Percentiles rank a stretch among this genome's conserved stretches.
Conservation (phyloP, 2,113 vertebrate species). For the Siniperca knerii region DNA sequence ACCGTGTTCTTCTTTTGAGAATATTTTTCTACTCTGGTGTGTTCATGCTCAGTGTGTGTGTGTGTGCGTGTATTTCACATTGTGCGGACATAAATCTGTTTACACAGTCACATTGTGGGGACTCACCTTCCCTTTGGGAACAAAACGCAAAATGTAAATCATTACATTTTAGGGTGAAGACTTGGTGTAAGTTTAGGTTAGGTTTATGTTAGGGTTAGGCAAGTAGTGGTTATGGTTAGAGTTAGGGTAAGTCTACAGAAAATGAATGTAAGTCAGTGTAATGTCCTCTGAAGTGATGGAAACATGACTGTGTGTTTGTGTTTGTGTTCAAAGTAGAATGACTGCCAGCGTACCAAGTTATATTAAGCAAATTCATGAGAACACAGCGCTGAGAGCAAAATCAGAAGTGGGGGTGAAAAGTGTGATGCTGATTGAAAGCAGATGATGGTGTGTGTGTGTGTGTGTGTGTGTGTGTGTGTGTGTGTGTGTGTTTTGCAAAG, state of each 20-base stretch:
- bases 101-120: no score
- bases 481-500: constrained; percentile 10
- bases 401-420: constrained; percentile 8
- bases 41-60: background rate
- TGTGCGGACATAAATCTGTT: no score
- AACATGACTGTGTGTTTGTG: background rate
- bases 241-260: no score
- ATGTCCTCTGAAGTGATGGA: no score
- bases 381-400: background rate
- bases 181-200: no score
- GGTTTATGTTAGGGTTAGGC: no score
- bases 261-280: no score
- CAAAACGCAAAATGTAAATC: no score
- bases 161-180: no score
- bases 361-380: constrained; percentile 40
- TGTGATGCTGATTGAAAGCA: constrained; percentile 56
- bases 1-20: background rate
- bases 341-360: constrained; percentile 24
- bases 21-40: background rate
- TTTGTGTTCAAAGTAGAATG: constrained; percentile 5
- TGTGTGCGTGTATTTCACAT: background rate
- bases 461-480: background rate
- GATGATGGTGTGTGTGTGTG: constrained; percentile 22
- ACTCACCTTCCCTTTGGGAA: no score
- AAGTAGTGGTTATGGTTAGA: no score